phyloP scores from a whole-genome alignment of 2,113 vertebrate genomes.

The Andinoacara biseriatus region DNA sequence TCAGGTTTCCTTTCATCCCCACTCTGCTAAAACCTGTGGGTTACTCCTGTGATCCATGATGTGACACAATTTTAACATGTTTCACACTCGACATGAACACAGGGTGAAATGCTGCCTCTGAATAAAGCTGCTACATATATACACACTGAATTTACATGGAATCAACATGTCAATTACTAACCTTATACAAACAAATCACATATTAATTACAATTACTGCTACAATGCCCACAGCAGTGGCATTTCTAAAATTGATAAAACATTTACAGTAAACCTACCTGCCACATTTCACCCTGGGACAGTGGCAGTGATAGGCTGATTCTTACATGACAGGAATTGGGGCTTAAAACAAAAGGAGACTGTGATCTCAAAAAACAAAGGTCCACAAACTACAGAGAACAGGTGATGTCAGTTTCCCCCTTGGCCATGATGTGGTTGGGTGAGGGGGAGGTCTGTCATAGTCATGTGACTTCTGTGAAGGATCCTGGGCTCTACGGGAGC shows the following conservation, averaged over 20 bases:
- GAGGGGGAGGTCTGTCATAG: constrained; percentile 39
- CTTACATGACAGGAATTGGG: not conserved
- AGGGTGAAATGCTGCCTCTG: too few relatives aligned
- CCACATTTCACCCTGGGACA: not conserved
- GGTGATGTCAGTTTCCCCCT: not conserved
- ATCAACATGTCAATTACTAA: not conserved
- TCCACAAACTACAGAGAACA: not conserved
- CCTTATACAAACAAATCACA: not conserved
- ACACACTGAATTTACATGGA: not conserved
- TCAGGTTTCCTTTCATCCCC: not conserved
- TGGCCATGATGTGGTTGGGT: not conserved
- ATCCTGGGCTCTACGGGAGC: constrained; percentile 35
- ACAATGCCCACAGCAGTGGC: not conserved
- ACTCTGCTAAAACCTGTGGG: not conserved
- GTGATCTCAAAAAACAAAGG: not conserved
- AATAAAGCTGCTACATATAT: not conserved
- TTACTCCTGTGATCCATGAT: not conserved
- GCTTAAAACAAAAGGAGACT: not conserved
- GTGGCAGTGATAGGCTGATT: not conserved
- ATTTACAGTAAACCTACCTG: not conserved
- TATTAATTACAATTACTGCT: not conserved
- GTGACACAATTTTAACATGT: not conserved
- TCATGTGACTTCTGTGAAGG: constrained; percentile 62
- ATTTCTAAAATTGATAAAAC: not conserved
- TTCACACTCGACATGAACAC: not conserved